Evolutionary conservation across 2,888 invertebrate species (phyloP).

Genomic region (Creontiades dilutus): DNA sequence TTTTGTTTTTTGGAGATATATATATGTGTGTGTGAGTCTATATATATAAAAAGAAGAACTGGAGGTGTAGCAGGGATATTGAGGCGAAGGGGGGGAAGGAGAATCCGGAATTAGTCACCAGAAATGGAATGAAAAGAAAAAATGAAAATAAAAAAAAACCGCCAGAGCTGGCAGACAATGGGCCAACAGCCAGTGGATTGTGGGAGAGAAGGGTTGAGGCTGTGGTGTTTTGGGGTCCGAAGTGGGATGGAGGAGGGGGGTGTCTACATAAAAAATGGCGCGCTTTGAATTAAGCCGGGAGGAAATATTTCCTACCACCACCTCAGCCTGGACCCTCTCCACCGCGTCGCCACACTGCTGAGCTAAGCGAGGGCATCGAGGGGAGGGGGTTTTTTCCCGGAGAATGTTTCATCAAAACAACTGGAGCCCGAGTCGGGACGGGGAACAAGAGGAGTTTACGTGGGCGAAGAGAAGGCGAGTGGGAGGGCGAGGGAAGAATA

Average conservation of each 20-base stretch:
- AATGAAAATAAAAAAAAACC: constrained; percentile 6
- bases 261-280: background rate
- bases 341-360: background rate
- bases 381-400: background rate
- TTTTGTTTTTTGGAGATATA: no score
- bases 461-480: background rate
- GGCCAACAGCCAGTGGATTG: constrained; percentile 27
- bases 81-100: background rate
- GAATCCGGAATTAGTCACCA: background rate
- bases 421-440: background rate
- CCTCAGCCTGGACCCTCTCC: background rate
- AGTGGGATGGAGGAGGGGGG: background rate
- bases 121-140: constrained; percentile 29
- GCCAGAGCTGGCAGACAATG: constrained; percentile 21
- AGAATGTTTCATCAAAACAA: constrained; percentile 35
- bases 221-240: no score
- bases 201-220: background rate
- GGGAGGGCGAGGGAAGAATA: background rate
- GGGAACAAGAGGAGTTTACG: background rate
- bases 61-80: background rate
- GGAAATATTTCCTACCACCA: constrained; percentile 3
- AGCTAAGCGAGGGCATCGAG: background rate
- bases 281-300: constrained; percentile 25
- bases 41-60: background rate
- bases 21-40: no score